phyloP scores from a whole-genome alignment of 2,888 invertebrate species.

The Sinopyrophorus schimmeli region DNA sequence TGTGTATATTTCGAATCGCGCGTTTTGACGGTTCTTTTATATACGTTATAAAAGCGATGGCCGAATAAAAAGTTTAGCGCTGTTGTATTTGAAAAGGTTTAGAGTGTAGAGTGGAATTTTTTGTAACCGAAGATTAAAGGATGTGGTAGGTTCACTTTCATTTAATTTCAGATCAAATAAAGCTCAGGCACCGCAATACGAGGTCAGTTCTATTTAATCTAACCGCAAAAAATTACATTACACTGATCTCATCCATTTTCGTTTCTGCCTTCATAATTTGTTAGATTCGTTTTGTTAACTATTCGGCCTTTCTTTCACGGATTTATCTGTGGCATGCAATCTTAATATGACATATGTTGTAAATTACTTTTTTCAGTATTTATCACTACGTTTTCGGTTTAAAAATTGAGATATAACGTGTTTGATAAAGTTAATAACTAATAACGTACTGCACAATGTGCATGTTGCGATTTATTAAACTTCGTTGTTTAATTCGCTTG shows the following conservation, averaged over 20 bases:
- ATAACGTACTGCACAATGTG: too few relatives aligned
- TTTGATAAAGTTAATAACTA: too few relatives aligned
- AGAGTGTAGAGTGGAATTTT: constrained; percentile 12
- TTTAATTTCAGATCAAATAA: constrained; percentile 20
- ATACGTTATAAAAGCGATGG: constrained; percentile 12
- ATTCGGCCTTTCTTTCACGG: too few relatives aligned
- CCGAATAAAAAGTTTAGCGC: constrained; percentile 11
- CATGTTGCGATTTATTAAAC: too few relatives aligned
- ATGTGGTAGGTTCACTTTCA: constrained; percentile 17
- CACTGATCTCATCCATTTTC: constrained; percentile 2
- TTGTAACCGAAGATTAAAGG: constrained; percentile 21
- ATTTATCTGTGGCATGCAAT: too few relatives aligned
- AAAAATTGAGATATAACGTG: too few relatives aligned
- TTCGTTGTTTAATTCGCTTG: too few relatives aligned
- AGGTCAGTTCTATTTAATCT: constrained; percentile 13
- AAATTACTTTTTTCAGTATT: too few relatives aligned
- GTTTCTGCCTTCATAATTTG: background rate
- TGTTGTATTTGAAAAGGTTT: constrained; percentile 18
- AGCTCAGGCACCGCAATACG: constrained; percentile 11
- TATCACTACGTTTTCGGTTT: too few relatives aligned
- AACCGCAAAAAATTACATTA: constrained; percentile 13
- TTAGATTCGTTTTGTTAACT: too few relatives aligned
- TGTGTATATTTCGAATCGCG: background rate
- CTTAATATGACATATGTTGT: too few relatives aligned
- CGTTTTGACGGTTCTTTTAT: constrained; percentile 10